Conservation (phyloP, 2,113 vertebrate genomes). For the Thymallus thymallus region DNA sequence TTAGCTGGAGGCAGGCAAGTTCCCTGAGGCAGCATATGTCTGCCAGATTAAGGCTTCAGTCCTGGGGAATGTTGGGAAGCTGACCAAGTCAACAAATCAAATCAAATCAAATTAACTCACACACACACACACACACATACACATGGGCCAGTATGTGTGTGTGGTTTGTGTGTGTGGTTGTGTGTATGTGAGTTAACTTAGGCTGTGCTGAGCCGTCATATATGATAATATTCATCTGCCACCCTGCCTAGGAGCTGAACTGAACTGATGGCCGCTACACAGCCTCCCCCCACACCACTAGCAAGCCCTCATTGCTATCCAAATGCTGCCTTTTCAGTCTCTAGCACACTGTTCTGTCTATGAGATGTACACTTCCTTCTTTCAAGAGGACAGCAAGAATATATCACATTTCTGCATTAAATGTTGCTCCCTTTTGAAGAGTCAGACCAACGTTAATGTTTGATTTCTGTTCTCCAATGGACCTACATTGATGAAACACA, state of each 20-base stretch:
- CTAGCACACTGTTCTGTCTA: neutral
- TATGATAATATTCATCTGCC: conserved; percentile 27
- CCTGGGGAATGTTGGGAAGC: conserved; percentile 16
- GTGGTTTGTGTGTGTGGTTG: neutral
- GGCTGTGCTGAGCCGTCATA: conserved; percentile 22
- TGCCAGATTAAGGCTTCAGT: conserved; percentile 28
- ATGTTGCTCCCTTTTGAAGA: neutral
- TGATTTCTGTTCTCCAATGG: neutral
- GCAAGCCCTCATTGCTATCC: neutral
- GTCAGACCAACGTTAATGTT: neutral
- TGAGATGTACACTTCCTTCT: conserved; percentile 21
- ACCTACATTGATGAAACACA: neutral
- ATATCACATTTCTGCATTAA: neutral
- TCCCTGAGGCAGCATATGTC: conserved; percentile 40
- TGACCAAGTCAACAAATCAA: conserved; percentile 28
- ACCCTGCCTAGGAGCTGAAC: neutral
- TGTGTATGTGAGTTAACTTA: neutral
- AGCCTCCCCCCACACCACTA: neutral
- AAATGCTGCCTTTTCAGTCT: neutral
- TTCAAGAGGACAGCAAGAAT: neutral
- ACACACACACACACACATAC: too few species aligned
- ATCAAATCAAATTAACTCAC: too few species aligned
- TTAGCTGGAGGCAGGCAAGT: conserved; percentile 14
- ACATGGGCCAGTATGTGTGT: neutral
- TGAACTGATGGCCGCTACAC: neutral